Conservation (phyloP, 2,888 invertebrate genomes). For the Acleris emargana region DNA sequence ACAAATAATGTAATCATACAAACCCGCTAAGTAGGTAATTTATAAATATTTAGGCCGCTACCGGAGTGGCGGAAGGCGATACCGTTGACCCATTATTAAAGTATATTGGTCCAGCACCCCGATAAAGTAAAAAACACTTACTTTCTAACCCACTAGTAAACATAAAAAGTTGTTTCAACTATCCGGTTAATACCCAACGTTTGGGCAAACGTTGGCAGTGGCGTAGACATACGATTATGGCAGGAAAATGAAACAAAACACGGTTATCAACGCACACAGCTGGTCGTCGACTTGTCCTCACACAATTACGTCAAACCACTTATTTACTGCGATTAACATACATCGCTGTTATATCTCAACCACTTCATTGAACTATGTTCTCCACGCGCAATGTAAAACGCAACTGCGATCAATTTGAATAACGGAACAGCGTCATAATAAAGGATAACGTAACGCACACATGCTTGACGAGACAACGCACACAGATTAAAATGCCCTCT, state of each 20-base stretch:
- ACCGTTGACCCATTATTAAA: slow-evolving; percentile 48
- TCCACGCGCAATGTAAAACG: slow-evolving; percentile 30
- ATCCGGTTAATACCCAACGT: slow-evolving; percentile 43
- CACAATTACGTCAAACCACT: slow-evolving; percentile 41
- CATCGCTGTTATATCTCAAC: slow-evolving; percentile 44
- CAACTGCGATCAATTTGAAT: slow-evolving; percentile 15
- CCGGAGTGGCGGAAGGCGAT: slow-evolving; percentile 45
- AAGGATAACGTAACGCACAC: slow-evolving; percentile 42
- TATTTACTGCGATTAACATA: slow-evolving; percentile 20
- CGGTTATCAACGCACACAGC: slow-evolving; percentile 73
- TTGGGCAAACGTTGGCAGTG: slow-evolving; percentile 51
- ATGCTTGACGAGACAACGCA: slow-evolving; percentile 44
- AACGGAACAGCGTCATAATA: slow-evolving; percentile 35
- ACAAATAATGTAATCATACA: slow-evolving; percentile 26
- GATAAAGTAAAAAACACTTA: slow-evolving; percentile 42
- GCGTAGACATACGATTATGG: slow-evolving; percentile 58
- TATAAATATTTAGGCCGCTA: slow-evolving; percentile 43
- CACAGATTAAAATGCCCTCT: slow-evolving; percentile 45
- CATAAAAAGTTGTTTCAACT: slow-evolving; percentile 36
- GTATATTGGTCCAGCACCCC: slow-evolving; percentile 42
- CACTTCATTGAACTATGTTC: not conserved
- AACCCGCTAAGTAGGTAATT: slow-evolving; percentile 32
- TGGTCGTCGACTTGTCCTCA: slow-evolving; percentile 51
- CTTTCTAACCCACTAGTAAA: slow-evolving; percentile 11
- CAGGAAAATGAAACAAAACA: slow-evolving; percentile 69